Evolutionary conservation across 2,797 vertebrate species (phyloP).

Genomic region (Sardinella longiceps): DNA sequence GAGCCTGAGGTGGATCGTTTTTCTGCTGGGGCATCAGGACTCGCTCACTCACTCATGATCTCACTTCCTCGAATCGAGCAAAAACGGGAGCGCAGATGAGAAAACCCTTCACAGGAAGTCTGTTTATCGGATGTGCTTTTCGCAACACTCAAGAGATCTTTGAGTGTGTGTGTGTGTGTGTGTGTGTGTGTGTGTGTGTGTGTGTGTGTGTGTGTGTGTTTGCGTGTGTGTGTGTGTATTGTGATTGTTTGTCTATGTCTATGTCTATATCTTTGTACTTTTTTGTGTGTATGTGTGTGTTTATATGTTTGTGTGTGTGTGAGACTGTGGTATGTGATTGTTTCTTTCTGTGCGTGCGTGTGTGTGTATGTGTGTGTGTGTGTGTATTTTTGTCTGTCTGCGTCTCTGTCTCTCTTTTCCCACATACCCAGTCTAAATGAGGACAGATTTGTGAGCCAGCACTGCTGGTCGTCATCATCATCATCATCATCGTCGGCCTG

Average conservation of each 20-base stretch:
- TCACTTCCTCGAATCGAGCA: background rate
- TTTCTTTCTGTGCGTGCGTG: background rate
- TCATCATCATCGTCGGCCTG: too few species aligned
- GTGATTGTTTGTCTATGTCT: background rate
- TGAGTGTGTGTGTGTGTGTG: constrained; percentile 21
- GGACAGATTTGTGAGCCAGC: background rate
- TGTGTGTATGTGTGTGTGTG: constrained; percentile 22
- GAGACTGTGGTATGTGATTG: constrained; percentile 24
- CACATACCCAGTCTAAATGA: constrained; percentile 12
- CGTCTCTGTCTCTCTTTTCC: background rate
- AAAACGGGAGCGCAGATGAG: background rate
- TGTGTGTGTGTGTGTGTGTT: constrained; percentile 27
- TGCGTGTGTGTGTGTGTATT: too few species aligned
- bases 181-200: constrained; percentile 46
- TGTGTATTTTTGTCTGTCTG: background rate
- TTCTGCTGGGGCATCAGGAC: background rate
- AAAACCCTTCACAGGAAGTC: background rate
- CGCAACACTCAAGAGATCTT: background rate
- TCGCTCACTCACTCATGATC: background rate
- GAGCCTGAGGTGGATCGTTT: constrained; percentile 4
- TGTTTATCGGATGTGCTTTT: constrained; percentile 6
- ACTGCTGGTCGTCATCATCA: background rate
- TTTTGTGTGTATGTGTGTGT: constrained; percentile 10
- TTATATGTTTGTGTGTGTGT: constrained; percentile 27
- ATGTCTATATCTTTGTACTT: background rate